Evolutionary conservation across 2,888 invertebrate species (phyloP).

Genomic region (Cinara cedri): DNA sequence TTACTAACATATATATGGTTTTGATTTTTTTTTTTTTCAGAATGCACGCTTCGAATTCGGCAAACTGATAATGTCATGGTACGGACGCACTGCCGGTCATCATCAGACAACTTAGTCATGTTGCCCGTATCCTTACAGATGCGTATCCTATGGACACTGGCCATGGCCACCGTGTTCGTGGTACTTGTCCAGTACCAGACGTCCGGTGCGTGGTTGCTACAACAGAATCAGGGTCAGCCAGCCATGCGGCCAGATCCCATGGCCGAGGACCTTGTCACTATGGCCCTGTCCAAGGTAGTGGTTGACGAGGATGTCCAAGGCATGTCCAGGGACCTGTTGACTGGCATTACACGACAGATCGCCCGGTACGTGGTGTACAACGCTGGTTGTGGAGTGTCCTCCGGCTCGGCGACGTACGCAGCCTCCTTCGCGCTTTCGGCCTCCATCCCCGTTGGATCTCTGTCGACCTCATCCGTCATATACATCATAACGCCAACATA

Average conservation of each 20-base stretch:
- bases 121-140: slow-evolving; percentile 52
- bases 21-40: neutral
- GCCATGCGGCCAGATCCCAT: slow-evolving; percentile 21
- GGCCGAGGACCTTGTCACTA: slow-evolving; percentile 50
- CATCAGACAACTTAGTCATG: neutral
- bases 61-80: slow-evolving; percentile 38
- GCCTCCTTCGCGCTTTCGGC: neutral
- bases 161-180: slow-evolving; percentile 70
- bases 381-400: neutral
- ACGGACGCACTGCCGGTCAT: neutral
- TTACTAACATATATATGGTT: too few species aligned
- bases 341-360: slow-evolving; percentile 43
- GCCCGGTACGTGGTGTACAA: slow-evolving; percentile 48
- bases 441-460: neutral
- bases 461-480: slow-evolving; percentile 62
- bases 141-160: slow-evolving; percentile 70
- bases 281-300: slow-evolving; percentile 46
- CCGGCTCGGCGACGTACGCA: neutral
- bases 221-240: slow-evolving; percentile 26
- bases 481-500: slow-evolving; percentile 79
- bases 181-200: slow-evolving; percentile 72
- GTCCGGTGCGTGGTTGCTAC: slow-evolving; percentile 63
- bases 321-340: slow-evolving; percentile 46
- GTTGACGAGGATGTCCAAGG: slow-evolving; percentile 24
- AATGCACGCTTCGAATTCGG: neutral